Evolutionary conservation across 2,888 invertebrate genomes (phyloP).

Genomic region (Artemia sp.): DNA sequence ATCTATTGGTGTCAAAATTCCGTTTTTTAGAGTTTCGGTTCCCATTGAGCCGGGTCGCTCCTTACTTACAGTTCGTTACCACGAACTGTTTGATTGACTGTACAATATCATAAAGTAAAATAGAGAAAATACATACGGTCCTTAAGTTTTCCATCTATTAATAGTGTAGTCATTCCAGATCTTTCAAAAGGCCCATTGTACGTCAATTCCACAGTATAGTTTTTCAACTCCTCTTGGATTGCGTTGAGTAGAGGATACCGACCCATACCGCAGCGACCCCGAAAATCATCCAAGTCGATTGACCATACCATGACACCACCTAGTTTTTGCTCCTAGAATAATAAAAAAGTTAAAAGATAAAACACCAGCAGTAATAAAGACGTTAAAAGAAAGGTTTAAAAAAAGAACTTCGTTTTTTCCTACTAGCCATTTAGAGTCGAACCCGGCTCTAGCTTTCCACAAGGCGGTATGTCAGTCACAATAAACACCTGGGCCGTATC

Average conservation of each 20-base stretch:
- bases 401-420: not conserved
- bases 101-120: not conserved
- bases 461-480: not conserved
- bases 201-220: constrained; percentile 60
- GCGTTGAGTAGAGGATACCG: constrained; percentile 76
- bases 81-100: too few species aligned
- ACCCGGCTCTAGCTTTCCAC: constrained; percentile 16
- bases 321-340: constrained; percentile 82
- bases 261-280: constrained; percentile 66
- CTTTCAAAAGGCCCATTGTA: constrained; percentile 74
- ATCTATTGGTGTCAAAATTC: too few species aligned
- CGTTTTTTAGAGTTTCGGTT: too few species aligned
- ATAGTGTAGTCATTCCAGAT: constrained; percentile 36
- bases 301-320: constrained; percentile 97
- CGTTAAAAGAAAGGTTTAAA: constrained; percentile 5
- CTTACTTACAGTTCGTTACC: too few species aligned
- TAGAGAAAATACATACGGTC: constrained; percentile 8
- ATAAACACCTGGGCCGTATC: too few species aligned
- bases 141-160: not conserved
- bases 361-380: constrained; percentile 1
- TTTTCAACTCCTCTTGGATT: constrained; percentile 59
- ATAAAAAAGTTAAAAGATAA: constrained; percentile 50
- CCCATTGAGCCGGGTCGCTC: too few species aligned
- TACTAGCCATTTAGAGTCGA: not conserved
- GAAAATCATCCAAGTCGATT: constrained; percentile 87